These are phyloP conservation scores for Buphagus erythrorhynchus DNA, from an alignment of 2,797 vertebrate species.

Conservation along the genomic window DNA sequence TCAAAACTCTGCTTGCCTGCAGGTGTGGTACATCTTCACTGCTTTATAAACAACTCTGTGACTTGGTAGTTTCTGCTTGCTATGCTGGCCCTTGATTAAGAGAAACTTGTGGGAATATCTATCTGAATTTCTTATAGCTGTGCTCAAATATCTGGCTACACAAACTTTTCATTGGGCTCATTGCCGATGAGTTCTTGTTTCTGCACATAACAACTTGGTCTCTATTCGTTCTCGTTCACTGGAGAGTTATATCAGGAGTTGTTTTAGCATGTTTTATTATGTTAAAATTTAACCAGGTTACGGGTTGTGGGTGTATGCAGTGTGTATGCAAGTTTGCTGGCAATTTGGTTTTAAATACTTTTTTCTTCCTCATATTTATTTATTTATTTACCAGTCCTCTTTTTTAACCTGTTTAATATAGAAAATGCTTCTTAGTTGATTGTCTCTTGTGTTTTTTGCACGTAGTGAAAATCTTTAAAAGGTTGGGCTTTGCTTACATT, in stretches of 20 bases:
- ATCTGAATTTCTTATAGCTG: fast-evolving
- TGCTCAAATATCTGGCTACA: fast-evolving
- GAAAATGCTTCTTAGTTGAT: neutral
- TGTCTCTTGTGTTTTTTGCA: neutral
- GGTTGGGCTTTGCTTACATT: neutral
- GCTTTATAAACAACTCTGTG: neutral
- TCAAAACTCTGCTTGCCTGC: neutral
- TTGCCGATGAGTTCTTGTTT: neutral
- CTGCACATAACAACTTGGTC: neutral
- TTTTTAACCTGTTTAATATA: neutral
- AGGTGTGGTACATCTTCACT: neutral
- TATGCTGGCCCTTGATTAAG: neutral
- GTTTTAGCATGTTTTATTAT: neutral
- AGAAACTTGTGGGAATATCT: neutral
- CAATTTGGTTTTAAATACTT: neutral
- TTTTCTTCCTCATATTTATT: too few species aligned
- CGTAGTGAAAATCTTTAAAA: neutral
- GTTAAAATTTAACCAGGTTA: neutral
- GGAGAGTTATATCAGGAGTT: neutral
- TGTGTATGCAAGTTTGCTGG: neutral
- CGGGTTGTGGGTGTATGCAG: fast-evolving
- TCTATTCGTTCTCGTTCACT: neutral
- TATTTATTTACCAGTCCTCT: neutral
- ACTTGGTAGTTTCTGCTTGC: fast-evolving
- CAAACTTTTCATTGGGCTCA: fast-evolving